Evolutionary conservation across 2,797 vertebrate species (phyloP).

Genomic region (Erpetoichthys calabaricus): DNA sequence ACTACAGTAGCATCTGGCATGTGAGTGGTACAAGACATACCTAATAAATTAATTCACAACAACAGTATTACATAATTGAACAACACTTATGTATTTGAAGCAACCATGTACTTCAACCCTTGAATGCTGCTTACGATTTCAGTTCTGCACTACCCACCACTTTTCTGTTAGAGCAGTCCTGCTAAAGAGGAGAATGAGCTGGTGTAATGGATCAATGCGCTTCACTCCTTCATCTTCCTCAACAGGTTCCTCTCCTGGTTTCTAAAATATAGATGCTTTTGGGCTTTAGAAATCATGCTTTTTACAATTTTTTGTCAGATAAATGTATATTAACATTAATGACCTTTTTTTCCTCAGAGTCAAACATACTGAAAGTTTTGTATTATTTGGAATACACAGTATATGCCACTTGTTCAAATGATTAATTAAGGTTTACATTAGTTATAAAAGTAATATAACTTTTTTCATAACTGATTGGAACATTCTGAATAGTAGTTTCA

Average conservation of each 20-base stretch:
- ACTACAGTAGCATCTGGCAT: neutral
- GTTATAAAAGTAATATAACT: too few species aligned
- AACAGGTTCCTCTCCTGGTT: slow-evolving; percentile 46
- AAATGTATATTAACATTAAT: neutral
- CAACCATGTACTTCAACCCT: too few species aligned
- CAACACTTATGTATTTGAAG: too few species aligned
- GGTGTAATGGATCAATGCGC: slow-evolving; percentile 80
- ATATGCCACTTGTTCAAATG: neutral
- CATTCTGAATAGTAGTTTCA: too few species aligned
- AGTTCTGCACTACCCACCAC: slow-evolving; percentile 48
- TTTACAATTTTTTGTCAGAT: neutral
- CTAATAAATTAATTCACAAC: too few species aligned
- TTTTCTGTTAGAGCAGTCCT: slow-evolving; percentile 90
- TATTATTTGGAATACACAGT: too few species aligned
- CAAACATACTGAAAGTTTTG: too few species aligned
- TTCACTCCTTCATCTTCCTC: slow-evolving; percentile 75
- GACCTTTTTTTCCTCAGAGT: neutral
- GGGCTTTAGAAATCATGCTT: neutral
- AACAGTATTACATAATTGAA: too few species aligned
- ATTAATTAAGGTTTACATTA: slow-evolving; percentile 12
- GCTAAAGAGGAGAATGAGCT: slow-evolving; percentile 88
- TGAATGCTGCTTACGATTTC: too few species aligned
- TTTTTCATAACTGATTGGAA: too few species aligned
- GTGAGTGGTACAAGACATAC: neutral
- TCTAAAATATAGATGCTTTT: slow-evolving; percentile 31